These are phyloP conservation scores for Premnoplex brunnescens DNA, from an alignment of 2,797 vertebrate genomes.

Conservation along the genomic window DNA sequence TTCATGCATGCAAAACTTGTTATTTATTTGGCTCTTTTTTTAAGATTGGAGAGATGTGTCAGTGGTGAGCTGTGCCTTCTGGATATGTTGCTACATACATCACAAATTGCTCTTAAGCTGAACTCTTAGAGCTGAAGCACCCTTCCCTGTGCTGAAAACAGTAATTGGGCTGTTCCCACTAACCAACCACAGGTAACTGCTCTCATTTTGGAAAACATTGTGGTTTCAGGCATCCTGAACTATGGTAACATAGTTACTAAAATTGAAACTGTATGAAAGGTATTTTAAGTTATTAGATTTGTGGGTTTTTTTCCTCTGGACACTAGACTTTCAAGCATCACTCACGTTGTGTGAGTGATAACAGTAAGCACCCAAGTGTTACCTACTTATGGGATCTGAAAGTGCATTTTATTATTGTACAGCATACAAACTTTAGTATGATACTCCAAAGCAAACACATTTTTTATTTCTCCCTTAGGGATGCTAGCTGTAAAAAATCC, in stretches of 20 bases:
- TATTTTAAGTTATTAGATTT: not conserved
- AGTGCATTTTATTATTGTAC: not conserved
- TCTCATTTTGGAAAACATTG: not conserved
- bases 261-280: not conserved
- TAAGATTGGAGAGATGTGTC: not conserved
- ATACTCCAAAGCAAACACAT: not conserved
- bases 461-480: not conserved
- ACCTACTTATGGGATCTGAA: not conserved
- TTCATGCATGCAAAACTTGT: not conserved
- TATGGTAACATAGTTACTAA: not conserved
- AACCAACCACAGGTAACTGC: not conserved
- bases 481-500: not conserved
- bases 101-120: not conserved
- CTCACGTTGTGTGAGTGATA: not conserved
- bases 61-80: not conserved
- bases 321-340: not conserved
- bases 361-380: not conserved
- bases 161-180: not conserved
- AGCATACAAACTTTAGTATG: not conserved
- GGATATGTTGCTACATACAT: not conserved
- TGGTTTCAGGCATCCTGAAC: not conserved
- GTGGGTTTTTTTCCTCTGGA: not conserved
- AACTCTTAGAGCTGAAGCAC: not conserved
- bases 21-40: not conserved
- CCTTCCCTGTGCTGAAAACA: not conserved